phyloP scores from a whole-genome alignment of 2,797 vertebrate species.

The Periparus ater region DNA sequence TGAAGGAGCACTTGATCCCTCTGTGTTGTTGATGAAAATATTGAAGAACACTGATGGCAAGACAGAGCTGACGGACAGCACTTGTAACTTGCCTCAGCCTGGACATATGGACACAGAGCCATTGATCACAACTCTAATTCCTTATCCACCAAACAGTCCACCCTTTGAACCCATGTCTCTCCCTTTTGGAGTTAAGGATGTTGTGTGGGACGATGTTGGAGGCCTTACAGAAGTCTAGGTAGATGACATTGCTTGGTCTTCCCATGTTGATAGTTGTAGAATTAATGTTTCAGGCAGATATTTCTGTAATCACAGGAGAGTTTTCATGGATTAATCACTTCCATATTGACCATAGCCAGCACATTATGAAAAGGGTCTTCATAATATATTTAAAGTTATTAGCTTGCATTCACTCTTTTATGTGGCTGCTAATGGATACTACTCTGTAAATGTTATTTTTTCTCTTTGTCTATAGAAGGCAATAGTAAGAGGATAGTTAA shows the following conservation, averaged over 20 bases:
- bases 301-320: background rate
- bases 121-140: background rate
- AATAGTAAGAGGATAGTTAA: background rate
- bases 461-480: background rate
- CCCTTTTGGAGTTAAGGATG: background rate
- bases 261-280: background rate
- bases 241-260: background rate
- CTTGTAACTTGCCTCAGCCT: fast-evolving
- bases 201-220: background rate
- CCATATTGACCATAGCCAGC: background rate
- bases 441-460: background rate
- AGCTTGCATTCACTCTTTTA: background rate
- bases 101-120: background rate
- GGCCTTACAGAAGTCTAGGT: background rate
- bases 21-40: background rate
- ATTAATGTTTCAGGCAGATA: background rate
- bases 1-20: background rate
- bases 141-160: background rate
- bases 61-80: background rate
- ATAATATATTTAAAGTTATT: background rate
- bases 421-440: background rate
- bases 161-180: background rate
- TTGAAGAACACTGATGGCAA: background rate
- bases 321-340: background rate
- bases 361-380: background rate